phyloP scores from a whole-genome alignment of 2,888 invertebrate genomes.

The Drosophila nr. perissopoda region DNA sequence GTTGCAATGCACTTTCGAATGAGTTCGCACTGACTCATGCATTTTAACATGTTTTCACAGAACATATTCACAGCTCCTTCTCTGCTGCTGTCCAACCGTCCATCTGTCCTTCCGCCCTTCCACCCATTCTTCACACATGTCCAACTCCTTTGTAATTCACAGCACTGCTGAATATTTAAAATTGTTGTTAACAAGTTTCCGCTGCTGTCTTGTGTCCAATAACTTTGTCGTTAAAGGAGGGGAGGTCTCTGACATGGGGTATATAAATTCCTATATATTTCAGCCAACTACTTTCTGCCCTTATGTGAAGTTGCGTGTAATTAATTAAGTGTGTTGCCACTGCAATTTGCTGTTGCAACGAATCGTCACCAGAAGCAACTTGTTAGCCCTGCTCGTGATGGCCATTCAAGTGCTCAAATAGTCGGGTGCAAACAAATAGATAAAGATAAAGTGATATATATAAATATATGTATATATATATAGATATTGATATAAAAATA shows the following conservation, averaged over 20 bases:
- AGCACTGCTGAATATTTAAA: constrained; percentile 12
- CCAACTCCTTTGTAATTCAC: neutral
- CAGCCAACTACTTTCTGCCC: neutral
- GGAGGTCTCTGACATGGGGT: neutral
- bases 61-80: neutral
- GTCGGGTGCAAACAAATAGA: neutral
- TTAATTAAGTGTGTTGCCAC: constrained; percentile 12
- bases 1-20: neutral
- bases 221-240: neutral
- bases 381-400: neutral
- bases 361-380: constrained; percentile 5
- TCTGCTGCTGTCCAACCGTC: neutral
- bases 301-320: neutral
- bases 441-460: neutral
- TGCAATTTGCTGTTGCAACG: constrained; percentile 13
- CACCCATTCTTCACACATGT: neutral
- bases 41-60: neutral
- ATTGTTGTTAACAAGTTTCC: constrained; percentile 21
- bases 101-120: neutral
- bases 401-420: neutral
- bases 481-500: neutral
- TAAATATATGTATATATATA: neutral
- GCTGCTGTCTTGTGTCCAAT: neutral
- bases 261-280: neutral
- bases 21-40: neutral